These are phyloP conservation scores for Psix sp. DNA, from an alignment of 1,140 invertebrate species.

Conservation along the genomic window DNA sequence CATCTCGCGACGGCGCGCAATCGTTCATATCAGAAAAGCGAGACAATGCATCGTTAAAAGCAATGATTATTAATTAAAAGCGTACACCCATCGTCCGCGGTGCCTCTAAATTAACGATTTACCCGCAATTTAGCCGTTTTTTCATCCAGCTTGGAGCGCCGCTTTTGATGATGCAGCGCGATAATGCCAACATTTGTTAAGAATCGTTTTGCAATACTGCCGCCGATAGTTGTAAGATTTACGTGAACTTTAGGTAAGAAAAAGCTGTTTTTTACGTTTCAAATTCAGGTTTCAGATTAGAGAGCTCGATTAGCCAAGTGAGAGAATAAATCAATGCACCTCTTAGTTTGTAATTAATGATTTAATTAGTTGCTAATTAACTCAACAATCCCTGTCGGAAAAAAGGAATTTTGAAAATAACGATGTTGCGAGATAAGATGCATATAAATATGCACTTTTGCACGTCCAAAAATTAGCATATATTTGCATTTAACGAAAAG, in stretches of 20 bases:
- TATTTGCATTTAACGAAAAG: too few species aligned
- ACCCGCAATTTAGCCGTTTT: conserved; percentile 15
- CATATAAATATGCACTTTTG: too few species aligned
- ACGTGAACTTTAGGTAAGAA: conserved; percentile 6
- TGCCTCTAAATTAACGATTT: conserved; percentile 22
- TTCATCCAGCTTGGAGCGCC: not conserved
- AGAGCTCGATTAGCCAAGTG: too few species aligned
- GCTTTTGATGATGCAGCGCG: conserved; percentile 4
- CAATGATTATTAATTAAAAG: conserved; percentile 41
- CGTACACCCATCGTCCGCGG: not conserved
- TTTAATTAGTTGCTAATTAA: too few species aligned
- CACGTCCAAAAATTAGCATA: too few species aligned
- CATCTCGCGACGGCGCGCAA: too few species aligned
- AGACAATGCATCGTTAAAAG: conserved; percentile 41
- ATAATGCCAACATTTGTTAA: conserved; percentile 22
- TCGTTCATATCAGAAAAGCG: too few species aligned
- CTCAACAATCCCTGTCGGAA: too few species aligned
- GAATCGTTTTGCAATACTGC: conserved; percentile 14
- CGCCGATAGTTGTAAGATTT: not conserved
- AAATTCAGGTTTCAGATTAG: conserved; percentile 3
- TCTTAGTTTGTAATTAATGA: too few species aligned
- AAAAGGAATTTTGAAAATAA: too few species aligned
- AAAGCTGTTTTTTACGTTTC: not conserved
- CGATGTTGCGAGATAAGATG: too few species aligned
- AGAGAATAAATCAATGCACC: too few species aligned